These are phyloP conservation scores for Sthenelais limicola DNA, from an alignment of 2,888 invertebrate genomes.

Conservation along the genomic window DNA sequence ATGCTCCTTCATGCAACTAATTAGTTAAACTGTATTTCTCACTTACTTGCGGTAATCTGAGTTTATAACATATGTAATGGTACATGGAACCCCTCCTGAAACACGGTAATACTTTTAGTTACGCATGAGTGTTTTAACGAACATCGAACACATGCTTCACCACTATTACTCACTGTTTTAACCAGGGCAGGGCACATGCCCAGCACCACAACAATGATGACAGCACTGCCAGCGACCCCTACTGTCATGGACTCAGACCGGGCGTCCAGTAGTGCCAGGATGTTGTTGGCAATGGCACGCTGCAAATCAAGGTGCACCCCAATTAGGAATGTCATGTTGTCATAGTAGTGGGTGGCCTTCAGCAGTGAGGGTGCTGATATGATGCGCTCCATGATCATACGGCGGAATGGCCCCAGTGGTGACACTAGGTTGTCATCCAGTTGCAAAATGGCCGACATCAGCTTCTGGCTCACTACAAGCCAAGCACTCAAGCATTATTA, in stretches of 20 bases:
- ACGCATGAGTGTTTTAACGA: too few species aligned
- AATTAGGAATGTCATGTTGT: conserved; percentile 85
- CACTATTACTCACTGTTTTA: conserved; percentile 42
- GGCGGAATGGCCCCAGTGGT: conserved; percentile 83
- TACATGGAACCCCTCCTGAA: too few species aligned
- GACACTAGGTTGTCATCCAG: too few species aligned
- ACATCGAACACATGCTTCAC: too few species aligned
- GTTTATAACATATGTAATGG: too few species aligned
- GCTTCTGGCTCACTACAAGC: too few species aligned
- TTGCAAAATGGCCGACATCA: too few species aligned
- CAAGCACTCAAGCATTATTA: too few species aligned
- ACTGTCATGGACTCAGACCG: conserved; percentile 82
- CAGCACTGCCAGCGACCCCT: conserved; percentile 69
- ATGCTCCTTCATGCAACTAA: too few species aligned
- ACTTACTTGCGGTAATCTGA: too few species aligned
- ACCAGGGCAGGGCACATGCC: conserved; percentile 61
- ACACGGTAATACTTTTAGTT: too few species aligned
- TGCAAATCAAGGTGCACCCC: conserved; percentile 71
- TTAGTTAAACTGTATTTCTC: too few species aligned
- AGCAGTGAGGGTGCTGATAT: conserved; percentile 78
- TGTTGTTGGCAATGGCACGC: conserved; percentile 78
- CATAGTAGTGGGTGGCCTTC: conserved; percentile 87
- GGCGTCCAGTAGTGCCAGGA: conserved; percentile 81
- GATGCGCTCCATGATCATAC: conserved; percentile 71
- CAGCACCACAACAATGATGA: conserved; percentile 8